Evolutionary conservation across 1,140 invertebrate genomes (phyloP), one percentile per base, ranked within the genome.

Genomic region (Catajapyx aquilonaris): DNA sequence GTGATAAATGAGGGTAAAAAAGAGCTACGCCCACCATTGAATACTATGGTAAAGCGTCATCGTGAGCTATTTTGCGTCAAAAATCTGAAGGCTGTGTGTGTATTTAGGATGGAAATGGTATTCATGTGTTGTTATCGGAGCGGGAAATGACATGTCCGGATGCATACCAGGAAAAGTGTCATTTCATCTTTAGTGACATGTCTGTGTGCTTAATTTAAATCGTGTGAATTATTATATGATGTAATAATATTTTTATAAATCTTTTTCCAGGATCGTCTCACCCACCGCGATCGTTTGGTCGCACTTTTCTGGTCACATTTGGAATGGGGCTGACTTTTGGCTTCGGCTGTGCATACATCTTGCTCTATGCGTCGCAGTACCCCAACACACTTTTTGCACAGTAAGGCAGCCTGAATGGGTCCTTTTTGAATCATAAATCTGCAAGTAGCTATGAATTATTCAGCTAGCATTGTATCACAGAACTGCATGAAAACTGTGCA

Each of bases 281-380:
- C 25, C 13, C 20, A 22, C 20, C 10, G 18, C n/a, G n/a, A n/a
- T 17, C 37, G 13, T 31, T 39, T 18, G 38, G 41, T 16, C 38
- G 37, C 2, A 41, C 37, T 13, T 42, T 39, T 31, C 39, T 43
- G 5, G n/a, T n/a, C n/a, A 43, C 44, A 1, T 38, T 45, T 15
- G 34, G 34, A 16, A 43, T 53, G 31, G 53, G 56, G 17, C 57
- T 59, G 32, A 44, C 49, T 11, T 59, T 52, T 44, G 56, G 56
- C 15, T 59, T 59, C 36, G 54, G 54, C 44, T 59, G 58, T 43
- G 56, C 56, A 3, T 59, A 59, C 44, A 42, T 59, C 2, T 40
- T 59, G 7, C 43, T 59, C 7, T 51, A 44, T 40, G 34, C 44
- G 2, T 34, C 40, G 15, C 38, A 11, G 10, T 34, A 22, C 15